These are phyloP conservation scores for Ceyx melanurus DNA, from an alignment of 2,113 vertebrate species.

Conservation along the genomic window DNA sequence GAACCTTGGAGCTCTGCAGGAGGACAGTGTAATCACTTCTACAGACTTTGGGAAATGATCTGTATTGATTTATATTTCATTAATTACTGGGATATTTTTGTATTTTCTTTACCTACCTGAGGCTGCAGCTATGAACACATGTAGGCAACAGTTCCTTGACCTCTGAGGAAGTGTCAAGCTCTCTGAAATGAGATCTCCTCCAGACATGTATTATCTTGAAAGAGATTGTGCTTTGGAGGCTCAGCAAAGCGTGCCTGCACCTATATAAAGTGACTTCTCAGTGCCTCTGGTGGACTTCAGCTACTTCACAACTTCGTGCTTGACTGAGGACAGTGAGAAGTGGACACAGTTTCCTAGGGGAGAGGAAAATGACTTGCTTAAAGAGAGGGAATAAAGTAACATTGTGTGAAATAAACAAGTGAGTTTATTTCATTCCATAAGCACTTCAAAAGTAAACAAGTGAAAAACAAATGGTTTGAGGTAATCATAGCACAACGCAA, in stretches of 20 bases:
- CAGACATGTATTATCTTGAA: neutral
- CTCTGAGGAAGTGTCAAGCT: neutral
- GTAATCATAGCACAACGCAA: neutral
- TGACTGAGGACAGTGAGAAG: neutral
- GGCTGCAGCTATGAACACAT: neutral
- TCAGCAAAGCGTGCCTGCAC: neutral
- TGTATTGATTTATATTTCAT: neutral
- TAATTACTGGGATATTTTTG: neutral
- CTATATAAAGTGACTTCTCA: neutral
- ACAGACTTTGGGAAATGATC: neutral
- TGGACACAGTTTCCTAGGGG: neutral
- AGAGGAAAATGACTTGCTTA: neutral
- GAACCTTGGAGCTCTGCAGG: neutral
- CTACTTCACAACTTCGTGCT: neutral
- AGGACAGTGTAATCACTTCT: neutral
- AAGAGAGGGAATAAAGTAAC: neutral
- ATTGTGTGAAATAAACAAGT: accelerated
- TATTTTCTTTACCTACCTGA: neutral
- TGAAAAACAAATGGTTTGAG: constrained; percentile 18
- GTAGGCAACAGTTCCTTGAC: neutral
- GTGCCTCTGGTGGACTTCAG: neutral
- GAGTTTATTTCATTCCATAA: neutral
- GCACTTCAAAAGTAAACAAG: neutral
- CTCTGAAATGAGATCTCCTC: neutral
- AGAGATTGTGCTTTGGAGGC: neutral